phyloP scores from a whole-genome alignment of 2,888 invertebrate genomes.

The Pelosia muscerda region DNA sequence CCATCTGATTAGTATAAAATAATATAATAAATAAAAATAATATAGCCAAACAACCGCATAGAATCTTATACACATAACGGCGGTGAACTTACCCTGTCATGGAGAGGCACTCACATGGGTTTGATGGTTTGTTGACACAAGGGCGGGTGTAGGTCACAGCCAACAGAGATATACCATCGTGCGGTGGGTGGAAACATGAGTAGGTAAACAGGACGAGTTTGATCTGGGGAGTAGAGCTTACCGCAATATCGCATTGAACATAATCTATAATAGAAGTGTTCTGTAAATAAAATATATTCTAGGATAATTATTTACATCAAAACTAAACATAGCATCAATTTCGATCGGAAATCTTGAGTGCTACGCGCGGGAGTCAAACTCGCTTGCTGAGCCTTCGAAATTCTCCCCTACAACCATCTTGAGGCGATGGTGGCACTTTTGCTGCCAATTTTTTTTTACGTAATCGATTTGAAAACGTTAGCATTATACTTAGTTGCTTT shows the following conservation, averaged over 20 bases:
- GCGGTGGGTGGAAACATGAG: background rate
- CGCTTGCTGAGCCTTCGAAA: no score
- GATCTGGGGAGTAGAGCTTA: background rate
- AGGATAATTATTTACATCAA: no score
- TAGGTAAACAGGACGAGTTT: background rate
- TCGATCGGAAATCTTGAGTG: no score
- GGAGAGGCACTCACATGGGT: background rate
- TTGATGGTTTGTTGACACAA: background rate
- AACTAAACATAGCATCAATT: no score
- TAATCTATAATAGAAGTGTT: background rate
- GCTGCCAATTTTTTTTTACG: no score
- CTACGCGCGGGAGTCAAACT: no score
- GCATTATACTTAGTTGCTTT: no score
- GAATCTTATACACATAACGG: background rate
- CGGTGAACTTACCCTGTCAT: background rate
- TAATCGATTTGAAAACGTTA: no score
- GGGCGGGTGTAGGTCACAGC: background rate
- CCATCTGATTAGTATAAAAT: background rate
- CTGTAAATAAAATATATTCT: conserved; percentile 1
- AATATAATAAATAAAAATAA: background rate
- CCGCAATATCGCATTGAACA: background rate
- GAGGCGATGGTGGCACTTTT: no score
- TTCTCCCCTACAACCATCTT: no score
- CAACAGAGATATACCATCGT: background rate
- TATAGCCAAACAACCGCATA: background rate